Evolutionary conservation across 2,888 invertebrate species (phyloP), one percentile per base, ranked within the genome.

Genomic region (Tetanocera ferruginea): DNA sequence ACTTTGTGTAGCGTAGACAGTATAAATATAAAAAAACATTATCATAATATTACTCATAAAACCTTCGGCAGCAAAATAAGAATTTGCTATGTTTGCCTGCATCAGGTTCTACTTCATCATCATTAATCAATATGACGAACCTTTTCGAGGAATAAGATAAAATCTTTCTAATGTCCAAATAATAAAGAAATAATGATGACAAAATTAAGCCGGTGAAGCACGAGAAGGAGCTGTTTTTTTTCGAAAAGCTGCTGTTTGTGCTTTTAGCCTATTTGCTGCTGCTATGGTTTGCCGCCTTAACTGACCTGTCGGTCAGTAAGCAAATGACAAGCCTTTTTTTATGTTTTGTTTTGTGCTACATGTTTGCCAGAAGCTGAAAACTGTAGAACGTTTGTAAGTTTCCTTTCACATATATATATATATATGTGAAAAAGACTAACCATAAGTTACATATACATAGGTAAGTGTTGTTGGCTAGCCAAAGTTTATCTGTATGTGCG

Each of bases 111-210:
- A 14, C 51, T 51, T n/a, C 52, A 67, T 67, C 75, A 62, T 64
- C 71, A 64, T 76, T 71, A 76, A 76, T 76, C 60, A 76, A 71
- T 31, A 17, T 37, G 71, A 25, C 25, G 25, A 62, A 37, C 76
- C 76, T 49, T 25, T 43, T 52, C 6, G 34, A 25, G 64, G 14
- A 28, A 51, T 31, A 23, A 71, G 76, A 76, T 76, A 51, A 76
- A 76, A 76, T 71, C 76, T 34, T 67, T 51, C 55, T 52, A 67
- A 76, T 34, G 52, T 64, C 37, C 64, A 28, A 49, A 55, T 55
- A 76, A 76, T 64, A 64, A 76, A 64, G 76, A 31, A 62, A 52
- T 60, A 71, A 76, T 64, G 52, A 75, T 66, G 75, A 75, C 66
- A 51, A 64, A 64, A 74, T 43, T 64, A n/a, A 49, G 62, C 23